Evolutionary conservation across 92 coral and sea anemone species (phyloP), one percentile per base, ranked within the genome.

Genomic region (Porites evermanni): DNA sequence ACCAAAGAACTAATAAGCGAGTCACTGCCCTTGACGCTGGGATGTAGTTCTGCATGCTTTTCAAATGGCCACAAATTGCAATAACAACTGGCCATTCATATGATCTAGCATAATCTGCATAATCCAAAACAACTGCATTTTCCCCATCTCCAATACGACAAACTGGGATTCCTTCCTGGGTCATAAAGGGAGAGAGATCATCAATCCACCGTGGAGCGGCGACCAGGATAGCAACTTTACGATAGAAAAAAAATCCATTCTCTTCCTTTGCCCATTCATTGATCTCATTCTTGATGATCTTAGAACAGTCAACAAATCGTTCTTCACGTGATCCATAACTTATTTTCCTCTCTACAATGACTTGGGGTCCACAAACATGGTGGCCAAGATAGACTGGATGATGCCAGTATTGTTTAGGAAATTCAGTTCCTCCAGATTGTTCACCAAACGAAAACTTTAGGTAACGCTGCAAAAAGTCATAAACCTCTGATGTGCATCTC

Each of bases 41-140:
- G 76, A 85, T 78, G 83, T 85, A 85, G 54, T 85, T 85, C 77
- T 85, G 53, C 89, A 66, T 78, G 67, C n/a, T 44, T 66, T 78
- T 78, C 52, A 78, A n/a, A 38, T 78, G 89, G 2, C 89, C 86
- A 67, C 86, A 78, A 63, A 85, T 58, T 2, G 83, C 82, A 75
- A 77, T 85, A 13, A 84, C 88, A 75, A 84, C 71, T 8, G 88
- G 88, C 88, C 88, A 84, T 29, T 84, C 84, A 53, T 84, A 84
- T 2, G 88, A 84, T 75, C 85, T 84, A 0, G 85, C 85, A 16
- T 84, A 75, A 75, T 75, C 85, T 19, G 84, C 85, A 74, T 7
- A 0, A 60, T 84, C 88, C 61, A 84, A 60, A 6, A 84, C 88
- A 7, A 84, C 88, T 18, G 58, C 80, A 73, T 84, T 75, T 52